Conservation (phyloP, 1,140 invertebrate genomes). For the Drosophila parabipectinata region DNA sequence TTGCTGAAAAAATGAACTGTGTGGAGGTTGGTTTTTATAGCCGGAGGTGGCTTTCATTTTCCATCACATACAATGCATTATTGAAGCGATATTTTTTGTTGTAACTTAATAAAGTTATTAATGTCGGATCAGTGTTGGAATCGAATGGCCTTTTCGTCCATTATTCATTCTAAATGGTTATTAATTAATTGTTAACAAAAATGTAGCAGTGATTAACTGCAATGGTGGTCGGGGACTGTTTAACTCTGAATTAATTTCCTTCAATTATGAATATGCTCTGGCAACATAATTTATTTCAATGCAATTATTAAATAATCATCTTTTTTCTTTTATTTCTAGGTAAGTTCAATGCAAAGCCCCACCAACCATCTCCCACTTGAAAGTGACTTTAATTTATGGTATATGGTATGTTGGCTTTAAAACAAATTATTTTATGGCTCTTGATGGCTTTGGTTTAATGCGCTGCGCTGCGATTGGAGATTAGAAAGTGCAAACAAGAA, state of each 20-base stretch:
- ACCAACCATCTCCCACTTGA: conserved; percentile 1
- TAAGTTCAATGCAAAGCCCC: conserved; percentile 48
- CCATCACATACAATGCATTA: conserved; percentile 52
- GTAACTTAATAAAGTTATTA: conserved; percentile 64
- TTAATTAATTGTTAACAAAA: conserved; percentile 69
- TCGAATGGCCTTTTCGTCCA: conserved; percentile 19
- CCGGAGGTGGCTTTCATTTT: neutral
- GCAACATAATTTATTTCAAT: conserved; percentile 13
- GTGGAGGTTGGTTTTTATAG: conserved; percentile 5
- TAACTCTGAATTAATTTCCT: conserved; percentile 29
- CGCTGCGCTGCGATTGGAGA: conserved; percentile 24
- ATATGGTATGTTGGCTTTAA: conserved; percentile 37
- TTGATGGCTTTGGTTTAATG: too few relatives aligned
- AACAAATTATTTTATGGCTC: conserved; percentile 19
- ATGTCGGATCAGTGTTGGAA: conserved; percentile 45
- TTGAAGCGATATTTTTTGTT: conserved; percentile 46
- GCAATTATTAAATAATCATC: conserved; percentile 32
- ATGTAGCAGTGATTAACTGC: conserved; percentile 40
- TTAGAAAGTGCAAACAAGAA: conserved; percentile 41
- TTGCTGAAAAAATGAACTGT: conserved; percentile 37
- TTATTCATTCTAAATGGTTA: conserved; percentile 34
- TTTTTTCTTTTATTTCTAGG: conserved; percentile 52
- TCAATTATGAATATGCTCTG: conserved; percentile 12
- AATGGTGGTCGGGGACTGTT: conserved; percentile 27
- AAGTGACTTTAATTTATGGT: conserved; percentile 50